Conservation (phyloP, 92 coral and sea anemone species). For the Palythoa grandiflora region DNA sequence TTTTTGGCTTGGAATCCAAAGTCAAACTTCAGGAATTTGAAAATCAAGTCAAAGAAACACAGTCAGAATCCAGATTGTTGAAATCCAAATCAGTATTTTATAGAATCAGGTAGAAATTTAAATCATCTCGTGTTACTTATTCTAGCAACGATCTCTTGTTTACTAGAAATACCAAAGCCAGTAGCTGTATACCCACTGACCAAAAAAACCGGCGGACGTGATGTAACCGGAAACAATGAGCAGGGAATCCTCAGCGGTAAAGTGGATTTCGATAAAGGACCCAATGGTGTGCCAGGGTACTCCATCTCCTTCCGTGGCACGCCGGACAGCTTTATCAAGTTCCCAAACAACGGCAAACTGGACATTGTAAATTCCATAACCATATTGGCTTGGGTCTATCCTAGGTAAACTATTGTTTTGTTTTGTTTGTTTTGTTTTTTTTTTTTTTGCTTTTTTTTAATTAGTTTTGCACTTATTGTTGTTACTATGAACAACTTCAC, state of each 20-base stretch:
- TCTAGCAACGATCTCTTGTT: background rate
- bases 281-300: conserved; percentile 68
- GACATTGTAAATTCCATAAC: conserved; percentile 82
- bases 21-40: no score
- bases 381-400: conserved; percentile 77
- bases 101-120: no score
- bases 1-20: no score
- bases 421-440: background rate
- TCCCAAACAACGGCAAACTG: conserved; percentile 82
- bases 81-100: no score
- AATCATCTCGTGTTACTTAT: background rate
- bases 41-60: no score
- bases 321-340: conserved; percentile 73
- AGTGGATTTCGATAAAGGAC: conserved; percentile 72
- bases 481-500: no score
- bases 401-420: conserved; percentile 51
- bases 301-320: conserved; percentile 74
- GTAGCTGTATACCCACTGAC: conserved; percentile 79
- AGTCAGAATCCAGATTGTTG: no score
- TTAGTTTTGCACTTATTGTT: no score
- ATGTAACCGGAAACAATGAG: conserved; percentile 64
- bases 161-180: conserved; percentile 37
- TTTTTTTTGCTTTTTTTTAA: background rate
- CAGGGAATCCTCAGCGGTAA: conserved; percentile 68
- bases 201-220: conserved; percentile 60